Conservation (phyloP, 2,888 invertebrate species). For the Xylocampa areola region DNA sequence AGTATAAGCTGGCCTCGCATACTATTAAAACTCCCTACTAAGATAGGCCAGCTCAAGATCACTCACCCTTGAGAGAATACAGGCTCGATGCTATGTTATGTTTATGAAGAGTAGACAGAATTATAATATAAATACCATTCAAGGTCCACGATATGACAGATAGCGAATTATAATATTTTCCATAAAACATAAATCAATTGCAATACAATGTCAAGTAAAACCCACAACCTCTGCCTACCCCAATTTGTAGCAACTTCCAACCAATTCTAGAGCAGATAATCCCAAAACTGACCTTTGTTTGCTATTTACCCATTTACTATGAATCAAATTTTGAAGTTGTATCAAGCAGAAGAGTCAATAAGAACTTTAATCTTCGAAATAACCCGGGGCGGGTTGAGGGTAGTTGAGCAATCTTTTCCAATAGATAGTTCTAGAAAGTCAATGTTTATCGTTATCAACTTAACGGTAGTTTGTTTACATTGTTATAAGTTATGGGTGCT, state of each 20-base stretch:
- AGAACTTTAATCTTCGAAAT: conserved; percentile 57
- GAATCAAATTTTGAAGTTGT: conserved; percentile 52
- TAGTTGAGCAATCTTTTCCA: conserved; percentile 27
- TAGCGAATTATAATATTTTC: too few relatives aligned
- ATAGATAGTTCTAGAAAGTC: conserved; percentile 36
- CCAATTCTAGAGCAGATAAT: conserved; percentile 39
- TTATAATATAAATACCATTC: too few relatives aligned
- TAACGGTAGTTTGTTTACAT: conserved; percentile 32
- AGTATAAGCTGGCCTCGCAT: too few relatives aligned
- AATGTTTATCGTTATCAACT: conserved; percentile 42
- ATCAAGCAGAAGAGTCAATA: conserved; percentile 55
- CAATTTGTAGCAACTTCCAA: conserved; percentile 21
- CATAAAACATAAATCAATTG: not conserved
- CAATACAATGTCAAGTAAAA: not conserved
- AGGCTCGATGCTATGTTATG: too few relatives aligned
- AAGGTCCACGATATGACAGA: too few relatives aligned
- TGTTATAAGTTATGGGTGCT: conserved; percentile 11
- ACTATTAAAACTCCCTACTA: too few relatives aligned
- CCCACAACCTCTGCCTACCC: conserved; percentile 15
- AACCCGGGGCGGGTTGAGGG: conserved; percentile 35
- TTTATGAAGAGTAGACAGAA: too few relatives aligned
- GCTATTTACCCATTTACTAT: conserved; percentile 47
- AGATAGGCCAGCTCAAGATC: too few relatives aligned
- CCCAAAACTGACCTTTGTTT: conserved; percentile 53
- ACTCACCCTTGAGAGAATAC: too few relatives aligned